Base-by-base conservation (phyloP, 2,797 vertebrate genomes). In the Coracias cyanogaster region DNA sequence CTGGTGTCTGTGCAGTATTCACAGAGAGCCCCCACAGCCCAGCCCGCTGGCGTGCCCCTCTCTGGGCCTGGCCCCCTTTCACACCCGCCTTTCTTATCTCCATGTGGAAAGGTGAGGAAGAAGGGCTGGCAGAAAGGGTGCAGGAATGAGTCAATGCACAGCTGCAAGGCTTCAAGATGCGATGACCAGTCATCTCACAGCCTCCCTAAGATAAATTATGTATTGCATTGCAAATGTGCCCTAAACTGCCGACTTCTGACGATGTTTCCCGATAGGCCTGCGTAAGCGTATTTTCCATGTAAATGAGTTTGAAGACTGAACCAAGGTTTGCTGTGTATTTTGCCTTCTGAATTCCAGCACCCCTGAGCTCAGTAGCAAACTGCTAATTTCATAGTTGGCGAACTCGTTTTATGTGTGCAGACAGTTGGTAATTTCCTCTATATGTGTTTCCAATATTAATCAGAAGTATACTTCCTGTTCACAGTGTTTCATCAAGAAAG, bases 401-500 rank as follows among this genome's bases (percentile, higher is more conserved):
- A 80, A 73, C 86, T 89, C 22, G 12, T 10, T 43, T 62, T 51
- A 4, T 5, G 3, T 31, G 64, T 60, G 62, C 8, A 86, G 91
- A 86, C 72, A 69, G 76, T 83, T 31, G 51, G 70, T 31, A 87
- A 92, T 93, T 93, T 82, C 73, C 89, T 66, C 83, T 76, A 24
- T 28, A 19, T 14, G 9, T 39, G 70, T 66, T 76, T 82, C 86
- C 81, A 89, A 3, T 73, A 57, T 77, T 66, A 94, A 96, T 86
- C 71, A 90, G 70, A 87, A 89, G 61, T 64, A 81, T 8, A 17
- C n/a, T 82, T 58, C 54, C 61, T 45, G 31, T 84, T 79, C 19
- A 10, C 66, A 62, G 43, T 3, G 46, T 29, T 72, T 74, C 70
- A 22, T 45, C 3, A 1, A 49, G 86, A 67, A 41, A 45, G 43